Evolutionary conservation across 2,113 vertebrate genomes (phyloP).

Genomic region (Prunella himalayana): DNA sequence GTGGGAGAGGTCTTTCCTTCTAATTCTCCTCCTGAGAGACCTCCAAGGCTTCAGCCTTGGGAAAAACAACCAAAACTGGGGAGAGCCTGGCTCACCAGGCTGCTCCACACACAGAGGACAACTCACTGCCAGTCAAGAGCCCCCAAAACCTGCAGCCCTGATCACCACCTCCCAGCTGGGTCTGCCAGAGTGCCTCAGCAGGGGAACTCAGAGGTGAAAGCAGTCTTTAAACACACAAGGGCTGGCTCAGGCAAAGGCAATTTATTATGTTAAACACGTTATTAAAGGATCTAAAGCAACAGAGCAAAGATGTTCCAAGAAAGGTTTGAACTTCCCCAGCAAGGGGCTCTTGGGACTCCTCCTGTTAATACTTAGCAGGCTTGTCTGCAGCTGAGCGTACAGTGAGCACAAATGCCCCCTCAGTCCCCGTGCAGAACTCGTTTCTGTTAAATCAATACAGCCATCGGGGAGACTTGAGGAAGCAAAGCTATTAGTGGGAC

Average conservation of each 20-base stretch:
- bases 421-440: not conserved
- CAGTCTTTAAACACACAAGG: not conserved
- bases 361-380: conserved; percentile 5
- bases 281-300: conserved; percentile 36
- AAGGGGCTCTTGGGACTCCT: conserved; percentile 37
- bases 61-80: not conserved
- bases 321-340: conserved; percentile 25
- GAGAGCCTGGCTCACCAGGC: not conserved
- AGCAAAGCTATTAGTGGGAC: conserved; percentile 48
- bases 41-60: not conserved
- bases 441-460: conserved; percentile 27
- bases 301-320: conserved; percentile 7
- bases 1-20: not conserved
- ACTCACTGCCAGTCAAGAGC: not conserved
- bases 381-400: not conserved
- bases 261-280: conserved; percentile 46
- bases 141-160: not conserved
- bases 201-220: not conserved
- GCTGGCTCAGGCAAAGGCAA: not conserved
- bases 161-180: not conserved
- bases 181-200: not conserved
- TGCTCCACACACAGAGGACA: not conserved
- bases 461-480: not conserved
- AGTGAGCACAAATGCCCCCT: not conserved
- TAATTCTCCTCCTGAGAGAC: not conserved